A percentile compares a stretch with the other conserved stretches of the same genome.
Evolutionary conservation across 2,888 invertebrate species (phyloP).

Genomic region (Polydesmus complanatus): DNA sequence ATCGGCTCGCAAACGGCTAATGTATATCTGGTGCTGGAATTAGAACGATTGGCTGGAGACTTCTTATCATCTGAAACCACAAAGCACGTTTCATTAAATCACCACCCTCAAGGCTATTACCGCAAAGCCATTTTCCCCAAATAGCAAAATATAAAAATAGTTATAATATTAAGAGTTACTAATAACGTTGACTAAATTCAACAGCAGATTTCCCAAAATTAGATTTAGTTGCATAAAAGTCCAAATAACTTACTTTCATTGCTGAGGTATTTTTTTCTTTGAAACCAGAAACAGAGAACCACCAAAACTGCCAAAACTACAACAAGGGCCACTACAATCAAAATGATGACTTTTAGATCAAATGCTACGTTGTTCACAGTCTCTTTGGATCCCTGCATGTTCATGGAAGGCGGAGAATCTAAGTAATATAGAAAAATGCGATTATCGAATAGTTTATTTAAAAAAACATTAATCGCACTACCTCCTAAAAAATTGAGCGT

Average conservation of each 20-base stretch:
- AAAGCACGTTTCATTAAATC: neutral
- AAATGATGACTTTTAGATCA: constrained; percentile 11
- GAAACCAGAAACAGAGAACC: constrained; percentile 10
- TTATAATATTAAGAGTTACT: neutral
- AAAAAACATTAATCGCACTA: constrained; percentile 1
- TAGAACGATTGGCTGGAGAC: constrained; percentile 5
- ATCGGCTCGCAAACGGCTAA: neutral
- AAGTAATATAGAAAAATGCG: neutral
- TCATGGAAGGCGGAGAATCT: constrained; percentile 14
- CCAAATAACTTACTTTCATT: constrained; percentile 4
- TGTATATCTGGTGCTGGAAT: neutral
- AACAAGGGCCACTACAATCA: constrained; percentile 6
- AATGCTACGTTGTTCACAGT: neutral
- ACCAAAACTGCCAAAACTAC: constrained; percentile 9
- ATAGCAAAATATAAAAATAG: too few relatives aligned
- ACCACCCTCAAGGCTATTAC: neutral
- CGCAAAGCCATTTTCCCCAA: too few relatives aligned
- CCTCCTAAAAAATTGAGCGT: constrained; percentile 14
- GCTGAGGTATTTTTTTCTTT: constrained; percentile 4
- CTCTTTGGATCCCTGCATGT: constrained; percentile 12
- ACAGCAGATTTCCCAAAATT: neutral
- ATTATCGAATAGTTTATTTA: neutral
- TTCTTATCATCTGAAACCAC: constrained; percentile 12
- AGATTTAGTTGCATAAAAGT: neutral
- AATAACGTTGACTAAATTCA: constrained; percentile 1